Base-by-base conservation (phyloP, 2,113 vertebrate species). In the Centropristis striata region DNA sequence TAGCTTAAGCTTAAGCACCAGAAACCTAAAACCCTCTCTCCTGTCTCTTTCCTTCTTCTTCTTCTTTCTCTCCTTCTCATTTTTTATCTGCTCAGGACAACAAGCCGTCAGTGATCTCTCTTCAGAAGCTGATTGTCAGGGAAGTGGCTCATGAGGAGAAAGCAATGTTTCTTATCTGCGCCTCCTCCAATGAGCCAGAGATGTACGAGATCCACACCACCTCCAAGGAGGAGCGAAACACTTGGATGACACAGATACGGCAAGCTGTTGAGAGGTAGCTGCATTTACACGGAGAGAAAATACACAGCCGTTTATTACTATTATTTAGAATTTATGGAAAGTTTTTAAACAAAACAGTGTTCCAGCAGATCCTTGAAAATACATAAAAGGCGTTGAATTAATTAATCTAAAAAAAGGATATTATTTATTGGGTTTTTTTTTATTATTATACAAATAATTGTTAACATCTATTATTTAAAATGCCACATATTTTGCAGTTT, bases 151-250 rank as follows among this genome's bases (percentile, higher is more conserved):
- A 98, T 2, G 97, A 98, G 84, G 98, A 99, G 88, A 97, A 96
- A 65, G 98, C 96, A 50, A 99, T 99, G 97, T 99, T 99, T 81
- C 95, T 99, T 36, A 99, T 99, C 88, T 99, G 98, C 0, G 97
- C 97, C 72, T 99, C 98, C 60, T 93, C 96, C 69, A 93, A 94
- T 8, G 97, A 97, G 65, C 98, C 98, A 0, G 98, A 99, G 90
- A 99, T 99, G 98, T 99, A 99, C 0, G 97, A 99, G 92, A 97
- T 99, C 70, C 96, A 98, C 90, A 97, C 97, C 6, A 82, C 87
- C 83, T 98, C 96, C 0, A 99, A 98, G 61, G 98, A 99, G 82
- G 98, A 99, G 60, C 95, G 98, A 61, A 98, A 98, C 84, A 85
- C 91, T 16, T 99, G 98, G 98, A 99, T 99, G 96, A 88, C 92